phyloP scores from a whole-genome alignment of 2,113 vertebrate species.

The Hippocampus barbouri region DNA sequence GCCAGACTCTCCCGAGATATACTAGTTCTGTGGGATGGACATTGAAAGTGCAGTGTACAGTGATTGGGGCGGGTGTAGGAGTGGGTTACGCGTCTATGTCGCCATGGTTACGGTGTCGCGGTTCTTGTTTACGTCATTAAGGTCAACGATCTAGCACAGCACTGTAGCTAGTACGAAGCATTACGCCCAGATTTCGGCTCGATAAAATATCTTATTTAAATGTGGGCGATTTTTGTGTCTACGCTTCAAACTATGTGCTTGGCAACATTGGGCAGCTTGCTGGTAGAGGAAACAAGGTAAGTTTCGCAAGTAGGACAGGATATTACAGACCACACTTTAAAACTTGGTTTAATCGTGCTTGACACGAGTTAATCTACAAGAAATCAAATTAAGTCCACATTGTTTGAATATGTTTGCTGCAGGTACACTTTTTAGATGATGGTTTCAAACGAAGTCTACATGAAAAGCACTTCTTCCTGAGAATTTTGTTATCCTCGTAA shows the following conservation, averaged over 20 bases:
- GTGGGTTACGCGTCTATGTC: slow-evolving; percentile 32
- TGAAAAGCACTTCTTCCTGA: neutral
- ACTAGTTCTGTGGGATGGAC: neutral
- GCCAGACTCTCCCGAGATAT: no score
- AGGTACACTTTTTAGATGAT: neutral
- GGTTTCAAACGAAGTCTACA: neutral
- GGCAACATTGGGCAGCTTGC: neutral
- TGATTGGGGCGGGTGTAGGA: no score
- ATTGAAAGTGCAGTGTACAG: slow-evolving; percentile 13
- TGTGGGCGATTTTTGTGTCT: neutral
- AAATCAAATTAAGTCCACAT: neutral
- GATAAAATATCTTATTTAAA: neutral
- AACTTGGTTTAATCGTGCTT: neutral
- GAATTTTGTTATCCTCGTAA: neutral
- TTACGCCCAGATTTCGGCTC: neutral
- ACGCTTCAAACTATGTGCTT: neutral
- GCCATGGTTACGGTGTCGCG: slow-evolving; percentile 40
- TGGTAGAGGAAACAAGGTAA: neutral
- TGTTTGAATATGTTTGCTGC: neutral
- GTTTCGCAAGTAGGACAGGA: neutral
- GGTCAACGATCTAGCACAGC: neutral
- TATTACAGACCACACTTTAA: neutral
- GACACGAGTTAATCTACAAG: neutral
- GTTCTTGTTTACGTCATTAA: neutral
- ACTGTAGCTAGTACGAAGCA: neutral